Conservation (phyloP, 2,797 vertebrate genomes). For the Pachyuromys duprasi region DNA sequence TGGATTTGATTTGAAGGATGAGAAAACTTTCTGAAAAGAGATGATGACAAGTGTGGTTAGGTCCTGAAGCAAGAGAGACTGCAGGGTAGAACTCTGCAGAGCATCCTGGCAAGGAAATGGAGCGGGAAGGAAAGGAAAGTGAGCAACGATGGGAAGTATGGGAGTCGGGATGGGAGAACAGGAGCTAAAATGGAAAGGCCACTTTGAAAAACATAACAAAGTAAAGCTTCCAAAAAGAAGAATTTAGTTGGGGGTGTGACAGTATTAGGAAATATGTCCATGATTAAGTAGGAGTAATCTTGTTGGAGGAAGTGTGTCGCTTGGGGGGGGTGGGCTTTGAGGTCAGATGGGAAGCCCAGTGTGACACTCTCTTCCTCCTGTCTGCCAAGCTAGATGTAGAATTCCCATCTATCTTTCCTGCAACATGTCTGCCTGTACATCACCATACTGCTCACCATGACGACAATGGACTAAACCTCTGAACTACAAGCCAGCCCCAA, state of each 20-base stretch:
- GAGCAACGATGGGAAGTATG: neutral
- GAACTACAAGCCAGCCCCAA: neutral
- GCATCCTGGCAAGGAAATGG: neutral
- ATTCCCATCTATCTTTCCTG: too few species aligned
- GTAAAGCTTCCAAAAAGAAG: neutral
- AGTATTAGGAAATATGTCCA: neutral
- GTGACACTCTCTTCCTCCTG: neutral
- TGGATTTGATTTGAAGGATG: neutral
- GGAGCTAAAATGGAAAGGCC: neutral
- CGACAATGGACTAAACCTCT: neutral
- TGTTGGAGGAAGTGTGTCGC: neutral
- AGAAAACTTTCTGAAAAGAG: neutral
- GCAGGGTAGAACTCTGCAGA: neutral
- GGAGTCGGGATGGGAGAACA: too few species aligned
- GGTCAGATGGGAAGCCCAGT: neutral
- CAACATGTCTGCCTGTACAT: neutral
- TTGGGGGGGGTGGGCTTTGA: neutral
- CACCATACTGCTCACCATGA: neutral
- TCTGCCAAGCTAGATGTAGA: neutral
- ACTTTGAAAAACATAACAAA: neutral
- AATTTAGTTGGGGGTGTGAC: too few species aligned
- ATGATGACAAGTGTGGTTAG: neutral
- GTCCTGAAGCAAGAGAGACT: neutral
- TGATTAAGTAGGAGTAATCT: neutral
- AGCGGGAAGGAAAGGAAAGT: neutral